Base-by-base conservation (phyloP, 1,140 invertebrate species). In the Zelostemma sp. region DNA sequence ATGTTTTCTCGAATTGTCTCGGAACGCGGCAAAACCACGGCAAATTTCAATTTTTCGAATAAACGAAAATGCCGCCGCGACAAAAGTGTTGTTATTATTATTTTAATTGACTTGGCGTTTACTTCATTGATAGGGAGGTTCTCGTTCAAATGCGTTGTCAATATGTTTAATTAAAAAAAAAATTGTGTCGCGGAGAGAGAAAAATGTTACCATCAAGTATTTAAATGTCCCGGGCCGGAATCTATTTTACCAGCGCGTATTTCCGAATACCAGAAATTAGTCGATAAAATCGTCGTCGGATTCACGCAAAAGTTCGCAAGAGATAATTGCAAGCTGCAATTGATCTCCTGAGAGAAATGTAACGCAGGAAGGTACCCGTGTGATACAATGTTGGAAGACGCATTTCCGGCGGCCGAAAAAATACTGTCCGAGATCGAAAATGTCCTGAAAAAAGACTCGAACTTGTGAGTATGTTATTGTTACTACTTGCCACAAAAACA, bases 391-490 rank as follows among this genome's bases (percentile, higher is more conserved):
- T 76, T 81, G 66, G 86, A 87, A 46, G 82, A 87, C 68, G 73
- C 73, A 21, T 88, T 87, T 73, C 85, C 87, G 19, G 87, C 86
- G 12, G 92, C 91, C 38, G 92, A 94, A 80, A 92, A 92, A 87
- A 94, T 95, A 68, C 86, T 95, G 53, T 88, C 88, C 55, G 92
- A 93, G 68, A 87, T 95, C 35, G 89, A 93, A 74, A 88, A 88
- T 66, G 88, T 92, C 64, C 86, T 94, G 60, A 87, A 87, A 57
- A 92, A 90, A 85, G 91, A 93, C 84, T 84, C 87, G 60, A 87
- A 91, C 77, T 85, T 93, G 92, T 94, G 85, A 92, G 89, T 90
- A 57, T 66, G 55, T n/a, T 6, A 38, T 15, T 49, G 28, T 11
- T n/a, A n/a, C n/a, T n/a, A n/a, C n/a, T n/a, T n/a, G n/a, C n/a